A percentile compares a stretch with the other conserved stretches of the same genome.
Evolutionary conservation across 1,140 invertebrate genomes (phyloP).

Genomic region (Drosophila hydei): DNA sequence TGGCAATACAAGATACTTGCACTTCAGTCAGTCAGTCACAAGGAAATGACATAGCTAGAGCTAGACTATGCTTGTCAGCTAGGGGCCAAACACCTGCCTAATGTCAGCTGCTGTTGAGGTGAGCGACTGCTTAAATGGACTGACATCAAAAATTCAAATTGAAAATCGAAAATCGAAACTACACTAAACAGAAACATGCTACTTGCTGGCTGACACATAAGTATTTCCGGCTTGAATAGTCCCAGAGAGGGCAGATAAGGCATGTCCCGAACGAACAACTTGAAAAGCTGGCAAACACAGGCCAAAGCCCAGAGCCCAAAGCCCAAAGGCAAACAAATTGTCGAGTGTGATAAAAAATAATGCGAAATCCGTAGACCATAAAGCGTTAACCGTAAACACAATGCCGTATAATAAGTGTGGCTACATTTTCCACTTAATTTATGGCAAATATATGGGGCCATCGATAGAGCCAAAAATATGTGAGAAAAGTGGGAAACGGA

Average conservation of each 20-base stretch:
- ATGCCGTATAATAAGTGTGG: constrained; percentile 55
- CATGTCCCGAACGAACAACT: constrained; percentile 38
- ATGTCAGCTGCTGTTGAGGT: constrained; percentile 46
- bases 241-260: constrained; percentile 58
- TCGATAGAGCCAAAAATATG: constrained; percentile 19
- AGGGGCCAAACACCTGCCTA: constrained; percentile 49
- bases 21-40: constrained; percentile 13
- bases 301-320: constrained; percentile 3
- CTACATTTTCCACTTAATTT: constrained; percentile 74
- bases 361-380: constrained; percentile 31
- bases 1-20: constrained; percentile 21
- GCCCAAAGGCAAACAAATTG: constrained; percentile 68
- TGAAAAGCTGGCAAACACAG: background rate
- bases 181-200: constrained; percentile 15
- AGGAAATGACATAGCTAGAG: constrained; percentile 19
- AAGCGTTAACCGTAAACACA: constrained; percentile 36
- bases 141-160: constrained; percentile 44
- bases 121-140: constrained; percentile 38
- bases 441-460: constrained; percentile 55
- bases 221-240: constrained; percentile 37
- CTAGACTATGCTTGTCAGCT: constrained; percentile 10
- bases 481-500: constrained; percentile 5
- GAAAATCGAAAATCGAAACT: constrained; percentile 37
- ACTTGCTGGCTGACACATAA: constrained; percentile 12
- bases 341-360: constrained; percentile 54